Evolutionary conservation across 2,113 vertebrate genomes (phyloP).

Genomic region (Mystacornis crossleyi): DNA sequence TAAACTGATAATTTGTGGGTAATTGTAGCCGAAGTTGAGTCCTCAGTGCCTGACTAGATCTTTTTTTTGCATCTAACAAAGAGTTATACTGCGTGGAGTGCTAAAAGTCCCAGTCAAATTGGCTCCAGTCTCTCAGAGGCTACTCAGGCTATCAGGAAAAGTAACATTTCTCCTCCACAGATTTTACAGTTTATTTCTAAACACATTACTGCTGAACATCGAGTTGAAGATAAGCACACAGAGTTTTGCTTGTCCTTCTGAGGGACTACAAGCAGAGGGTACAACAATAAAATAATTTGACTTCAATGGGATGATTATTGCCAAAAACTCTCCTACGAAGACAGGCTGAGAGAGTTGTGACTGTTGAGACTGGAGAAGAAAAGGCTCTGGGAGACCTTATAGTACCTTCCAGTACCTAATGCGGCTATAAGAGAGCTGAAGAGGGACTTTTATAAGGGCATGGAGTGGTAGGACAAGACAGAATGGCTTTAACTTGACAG

Average conservation of each 20-base stretch:
- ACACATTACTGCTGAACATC: accelerated
- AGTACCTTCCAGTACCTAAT: background rate
- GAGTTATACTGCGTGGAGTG: background rate
- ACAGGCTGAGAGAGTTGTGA: background rate
- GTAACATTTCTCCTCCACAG: background rate
- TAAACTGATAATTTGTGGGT: background rate
- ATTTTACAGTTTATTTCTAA: background rate
- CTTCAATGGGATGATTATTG: background rate
- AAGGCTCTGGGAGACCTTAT: background rate
- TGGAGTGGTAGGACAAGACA: background rate
- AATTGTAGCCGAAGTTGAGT: background rate
- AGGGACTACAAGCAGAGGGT: background rate
- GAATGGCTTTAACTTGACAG: background rate
- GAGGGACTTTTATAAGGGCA: background rate
- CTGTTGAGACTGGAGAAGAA: background rate
- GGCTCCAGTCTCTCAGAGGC: background rate
- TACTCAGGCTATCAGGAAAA: background rate
- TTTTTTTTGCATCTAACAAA: background rate
- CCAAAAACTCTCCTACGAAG: background rate
- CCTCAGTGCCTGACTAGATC: background rate
- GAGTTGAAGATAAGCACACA: background rate
- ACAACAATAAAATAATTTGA: background rate
- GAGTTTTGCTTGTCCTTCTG: background rate
- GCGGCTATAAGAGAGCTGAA: background rate
- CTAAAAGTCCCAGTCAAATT: background rate